Evolutionary conservation across 2,113 vertebrate genomes (phyloP), one percentile per base, ranked within the genome.

Genomic region (Charadrius vociferus): DNA sequence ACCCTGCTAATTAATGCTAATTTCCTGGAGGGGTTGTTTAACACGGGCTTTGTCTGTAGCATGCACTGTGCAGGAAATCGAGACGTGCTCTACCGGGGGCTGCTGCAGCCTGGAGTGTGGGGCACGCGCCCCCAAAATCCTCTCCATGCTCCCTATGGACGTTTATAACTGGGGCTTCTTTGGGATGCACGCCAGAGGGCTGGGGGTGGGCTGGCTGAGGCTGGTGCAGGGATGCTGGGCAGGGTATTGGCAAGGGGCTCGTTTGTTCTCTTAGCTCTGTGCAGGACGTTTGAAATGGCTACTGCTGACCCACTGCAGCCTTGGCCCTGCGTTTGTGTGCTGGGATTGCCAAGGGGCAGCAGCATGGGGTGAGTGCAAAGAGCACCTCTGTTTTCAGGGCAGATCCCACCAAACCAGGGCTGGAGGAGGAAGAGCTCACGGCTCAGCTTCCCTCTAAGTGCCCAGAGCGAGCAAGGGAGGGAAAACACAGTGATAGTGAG

Each of bases 1-100:
- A 74, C 82, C 37, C 68, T 74, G 58, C 59, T 91, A 95, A 94
- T 80, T 91, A 93, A 62, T 50, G 79, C 79, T 94, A 13, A 91
- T 91, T 95, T 97, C 88, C 63, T 83, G 59, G 41, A 65, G 45
- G 49, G 12, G 8, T 26, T 86, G 43, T 86, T 94, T 70, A 78
- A 62, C 23, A n/a, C 0, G 0, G 61, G 59, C 81, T 74, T 79
- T 94, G 52, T 61, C 65, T 77, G n/a, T 41, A 49, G 43, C 15
- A 3, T 1, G 5, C 43, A 32, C 37, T 32, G n/a, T 53, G 73
- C 45, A 65, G 49, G 52, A 71, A 61, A 77, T 37, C 0, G 0
- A 41, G 65, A 61, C 1, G 3, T 36, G 66, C 32, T 67, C 27
- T 68, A 1, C 4, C 1, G 3, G n/a, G 9, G 17, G 16, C 55